These are phyloP conservation scores for Rotaria sp. DNA, from an alignment of 2,888 invertebrate genomes.

Conservation along the genomic window DNA sequence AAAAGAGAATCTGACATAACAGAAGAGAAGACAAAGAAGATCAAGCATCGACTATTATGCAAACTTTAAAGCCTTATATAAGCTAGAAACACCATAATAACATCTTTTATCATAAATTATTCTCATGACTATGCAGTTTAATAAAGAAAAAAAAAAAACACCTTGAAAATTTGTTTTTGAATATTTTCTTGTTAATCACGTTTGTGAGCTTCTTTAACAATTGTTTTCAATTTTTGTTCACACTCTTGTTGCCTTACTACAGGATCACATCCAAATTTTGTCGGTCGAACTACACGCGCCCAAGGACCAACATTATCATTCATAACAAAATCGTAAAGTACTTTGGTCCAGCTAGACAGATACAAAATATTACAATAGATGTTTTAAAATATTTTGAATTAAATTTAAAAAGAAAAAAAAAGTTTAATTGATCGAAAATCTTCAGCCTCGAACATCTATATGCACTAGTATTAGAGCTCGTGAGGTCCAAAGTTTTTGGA, in stretches of 20 bases:
- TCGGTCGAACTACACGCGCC: conserved; percentile 61
- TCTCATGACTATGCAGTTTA: neutral
- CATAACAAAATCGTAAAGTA: conserved; percentile 85
- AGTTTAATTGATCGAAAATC: no score
- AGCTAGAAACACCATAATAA: no score
- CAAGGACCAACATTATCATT: conserved; percentile 95
- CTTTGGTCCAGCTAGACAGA: conserved; percentile 67
- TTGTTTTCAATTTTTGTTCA: neutral
- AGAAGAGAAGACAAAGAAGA: no score
- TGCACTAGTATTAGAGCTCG: no score
- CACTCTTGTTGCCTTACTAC: conserved; percentile 1
- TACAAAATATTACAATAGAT: no score
- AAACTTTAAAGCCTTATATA: no score
- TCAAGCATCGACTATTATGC: no score
- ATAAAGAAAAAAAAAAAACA: neutral
- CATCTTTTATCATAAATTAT: neutral
- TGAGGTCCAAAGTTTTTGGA: no score
- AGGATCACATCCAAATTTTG: neutral
- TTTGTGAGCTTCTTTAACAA: neutral
- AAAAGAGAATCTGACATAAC: neutral
- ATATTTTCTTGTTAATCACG: neutral
- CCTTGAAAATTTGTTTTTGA: neutral
- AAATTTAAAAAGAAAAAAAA: no score
- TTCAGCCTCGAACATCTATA: no score
- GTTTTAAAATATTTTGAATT: no score